Evolutionary conservation across 1,140 invertebrate species (phyloP), one percentile per base, ranked within the genome.

Genomic region (Procambarus virginalis): DNA sequence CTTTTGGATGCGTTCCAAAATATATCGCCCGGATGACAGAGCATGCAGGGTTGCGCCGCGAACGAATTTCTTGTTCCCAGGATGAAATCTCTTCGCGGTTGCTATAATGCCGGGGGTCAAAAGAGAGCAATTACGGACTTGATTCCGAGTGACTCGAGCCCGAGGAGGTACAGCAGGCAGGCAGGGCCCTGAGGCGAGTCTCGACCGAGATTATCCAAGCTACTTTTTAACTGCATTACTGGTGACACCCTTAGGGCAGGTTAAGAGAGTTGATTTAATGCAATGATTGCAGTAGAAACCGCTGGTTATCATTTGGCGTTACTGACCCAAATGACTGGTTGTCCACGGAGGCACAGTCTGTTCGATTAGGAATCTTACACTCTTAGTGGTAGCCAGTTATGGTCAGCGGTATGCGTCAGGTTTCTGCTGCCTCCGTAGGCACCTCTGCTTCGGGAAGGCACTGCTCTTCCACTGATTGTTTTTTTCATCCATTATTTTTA

Each of bases 111-210:
- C 0, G 68, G 68, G 64, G 64, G n/a, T 73, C n/a, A 73, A 73
- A 73, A 73, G 14, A 73, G 68, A 73, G n/a, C 68, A 34, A 73
- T 73, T 73, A 73, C 68, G 0, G 68, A 22, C n/a, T 73, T 73
- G 68, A 73, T 73, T 73, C 68, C n/a, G n/a, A 73, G 8, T 73
- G 68, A 73, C n/a, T 73, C 5, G 68, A 73, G 68, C n/a, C 64
- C 4, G 60, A 12, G 60, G 60, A 64, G 60, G 51, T 12, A 55
- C 51, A 4, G 51, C 4, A 55, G 51, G 12, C 8, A 55, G 34
- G 68, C 0, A 6, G 20, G 34, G n/a, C 68, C 68, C 10, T 34
- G 5, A 73, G 68, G n/a, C 68, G 10, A 34, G n/a, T 34, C 68
- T 73, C 68, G n/a, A 34, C 22, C 68, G 22, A 73, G n/a, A 73